Evolutionary conservation across 2,113 vertebrate genomes (phyloP).

Genomic region (Malaclemys terrapin): DNA sequence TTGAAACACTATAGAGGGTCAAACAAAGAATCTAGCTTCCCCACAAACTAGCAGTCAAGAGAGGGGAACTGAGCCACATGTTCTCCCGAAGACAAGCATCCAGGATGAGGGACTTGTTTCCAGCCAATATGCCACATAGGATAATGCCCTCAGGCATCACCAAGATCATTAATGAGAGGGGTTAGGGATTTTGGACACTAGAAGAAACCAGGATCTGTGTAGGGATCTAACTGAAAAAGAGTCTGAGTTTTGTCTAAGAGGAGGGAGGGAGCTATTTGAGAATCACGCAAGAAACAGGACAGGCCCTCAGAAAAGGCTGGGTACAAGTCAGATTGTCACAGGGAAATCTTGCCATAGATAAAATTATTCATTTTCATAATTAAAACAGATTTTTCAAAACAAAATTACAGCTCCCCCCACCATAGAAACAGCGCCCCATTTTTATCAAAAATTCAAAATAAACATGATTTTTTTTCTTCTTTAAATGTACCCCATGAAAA

Average conservation of each 20-base stretch:
- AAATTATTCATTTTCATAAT: background rate
- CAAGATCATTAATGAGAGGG: background rate
- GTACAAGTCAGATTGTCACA: background rate
- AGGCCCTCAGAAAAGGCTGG: background rate
- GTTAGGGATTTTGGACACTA: background rate
- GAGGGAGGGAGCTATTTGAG: background rate
- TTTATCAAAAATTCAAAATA: background rate
- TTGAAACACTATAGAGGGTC: background rate
- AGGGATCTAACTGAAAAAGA: background rate
- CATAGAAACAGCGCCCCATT: background rate
- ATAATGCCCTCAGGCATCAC: background rate
- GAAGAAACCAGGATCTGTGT: background rate
- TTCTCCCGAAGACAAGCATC: fast-evolving
- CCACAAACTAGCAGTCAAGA: background rate
- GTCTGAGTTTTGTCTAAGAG: background rate
- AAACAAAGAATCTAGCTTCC: background rate
- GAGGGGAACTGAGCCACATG: background rate
- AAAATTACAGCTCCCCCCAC: background rate
- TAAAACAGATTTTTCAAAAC: background rate
- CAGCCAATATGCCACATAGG: fast-evolving
- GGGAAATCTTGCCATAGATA: background rate
- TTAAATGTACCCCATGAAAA: background rate
- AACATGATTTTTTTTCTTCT: background rate
- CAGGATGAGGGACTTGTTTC: background rate
- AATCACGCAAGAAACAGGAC: background rate